phyloP scores from a whole-genome alignment of 2,113 vertebrate genomes.

The Ictalurus furcatus region DNA sequence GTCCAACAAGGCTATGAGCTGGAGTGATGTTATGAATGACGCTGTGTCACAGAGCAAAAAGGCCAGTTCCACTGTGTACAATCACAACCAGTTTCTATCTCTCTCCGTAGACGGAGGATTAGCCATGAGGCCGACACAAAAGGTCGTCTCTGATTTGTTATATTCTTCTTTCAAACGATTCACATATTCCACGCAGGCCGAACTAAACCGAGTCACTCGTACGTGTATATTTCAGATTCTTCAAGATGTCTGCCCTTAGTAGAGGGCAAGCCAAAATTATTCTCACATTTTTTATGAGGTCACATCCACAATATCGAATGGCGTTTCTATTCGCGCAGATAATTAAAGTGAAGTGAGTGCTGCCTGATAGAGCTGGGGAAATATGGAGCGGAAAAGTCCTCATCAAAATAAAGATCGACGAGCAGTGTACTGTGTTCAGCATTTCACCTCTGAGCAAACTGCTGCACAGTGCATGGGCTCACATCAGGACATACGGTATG shows the following conservation, averaged over 20 bases:
- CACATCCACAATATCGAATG: constrained; percentile 31
- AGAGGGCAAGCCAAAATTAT: constrained; percentile 48
- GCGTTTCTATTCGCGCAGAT: constrained; percentile 42
- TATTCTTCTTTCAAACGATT: constrained; percentile 14
- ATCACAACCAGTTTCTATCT: constrained; percentile 1
- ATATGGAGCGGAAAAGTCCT: constrained; percentile 31
- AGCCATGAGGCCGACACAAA: background rate
- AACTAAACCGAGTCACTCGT: constrained; percentile 34
- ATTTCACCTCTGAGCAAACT: background rate
- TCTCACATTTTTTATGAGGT: constrained; percentile 41
- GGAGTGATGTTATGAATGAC: background rate
- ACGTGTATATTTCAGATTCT: constrained; percentile 3
- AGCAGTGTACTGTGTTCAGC: background rate
- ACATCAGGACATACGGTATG: background rate
- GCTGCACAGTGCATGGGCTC: background rate
- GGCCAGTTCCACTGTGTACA: background rate
- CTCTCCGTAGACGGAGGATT: background rate
- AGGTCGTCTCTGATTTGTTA: background rate
- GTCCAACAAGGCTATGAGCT: background rate
- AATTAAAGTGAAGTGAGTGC: constrained; percentile 29
- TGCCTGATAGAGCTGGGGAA: constrained; percentile 35
- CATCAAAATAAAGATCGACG: constrained; percentile 27
- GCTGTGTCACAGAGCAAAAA: constrained; percentile 1
- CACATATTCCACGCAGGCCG: constrained; percentile 53
- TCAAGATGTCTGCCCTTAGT: constrained; percentile 48